Percentiles rank a stretch among this genome's conserved stretches.
These are phyloP conservation scores for Catharus fuscescens DNA, from an alignment of 2,113 vertebrate species.

Conservation along the genomic window DNA sequence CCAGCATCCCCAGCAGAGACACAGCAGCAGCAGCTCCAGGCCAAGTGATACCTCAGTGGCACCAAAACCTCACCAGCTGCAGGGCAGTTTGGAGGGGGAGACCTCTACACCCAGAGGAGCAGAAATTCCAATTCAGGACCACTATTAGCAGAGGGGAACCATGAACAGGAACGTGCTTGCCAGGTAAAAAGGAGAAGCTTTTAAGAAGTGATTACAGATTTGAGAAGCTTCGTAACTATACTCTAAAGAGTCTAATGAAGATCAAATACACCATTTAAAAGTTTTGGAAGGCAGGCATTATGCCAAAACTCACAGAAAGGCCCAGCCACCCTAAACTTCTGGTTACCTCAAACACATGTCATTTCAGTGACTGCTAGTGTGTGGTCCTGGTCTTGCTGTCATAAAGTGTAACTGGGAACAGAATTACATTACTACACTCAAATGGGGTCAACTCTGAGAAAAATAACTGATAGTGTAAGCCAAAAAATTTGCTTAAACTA, in stretches of 20 bases:
- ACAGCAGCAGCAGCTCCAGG: neutral
- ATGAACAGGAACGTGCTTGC: neutral
- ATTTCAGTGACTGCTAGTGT: neutral
- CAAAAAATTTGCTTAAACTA: neutral
- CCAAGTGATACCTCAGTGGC: neutral
- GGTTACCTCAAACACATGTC: neutral
- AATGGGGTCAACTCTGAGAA: neutral
- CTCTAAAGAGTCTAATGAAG: neutral
- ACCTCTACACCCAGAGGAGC: neutral
- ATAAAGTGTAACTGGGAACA: neutral
- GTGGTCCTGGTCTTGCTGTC: neutral
- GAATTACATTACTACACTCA: neutral
- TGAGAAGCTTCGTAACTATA: neutral
- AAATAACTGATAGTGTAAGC: neutral
- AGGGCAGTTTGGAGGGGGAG: neutral
- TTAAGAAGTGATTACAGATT: neutral
- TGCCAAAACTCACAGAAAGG: neutral
- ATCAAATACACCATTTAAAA: neutral
- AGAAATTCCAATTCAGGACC: neutral
- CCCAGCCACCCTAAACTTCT: neutral
- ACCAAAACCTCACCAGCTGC: neutral
- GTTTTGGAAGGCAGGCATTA: neutral
- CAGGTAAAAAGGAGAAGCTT: neutral
- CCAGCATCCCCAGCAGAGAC: neutral
- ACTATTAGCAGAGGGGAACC: neutral